phyloP scores from a whole-genome alignment of 2,797 vertebrate species.

The Onychomys arenicola region DNA sequence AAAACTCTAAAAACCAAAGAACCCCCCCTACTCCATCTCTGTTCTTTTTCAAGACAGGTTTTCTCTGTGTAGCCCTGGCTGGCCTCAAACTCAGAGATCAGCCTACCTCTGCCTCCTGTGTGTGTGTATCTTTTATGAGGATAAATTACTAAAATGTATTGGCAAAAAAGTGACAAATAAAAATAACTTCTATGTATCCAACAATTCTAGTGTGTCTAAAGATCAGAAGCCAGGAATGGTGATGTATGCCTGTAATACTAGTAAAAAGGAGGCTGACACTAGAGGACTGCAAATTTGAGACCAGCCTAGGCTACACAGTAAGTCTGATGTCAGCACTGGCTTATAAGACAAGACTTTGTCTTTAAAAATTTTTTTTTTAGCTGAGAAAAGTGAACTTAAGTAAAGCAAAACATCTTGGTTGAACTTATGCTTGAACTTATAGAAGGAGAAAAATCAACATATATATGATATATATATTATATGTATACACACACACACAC shows the following conservation, averaged over 20 bases:
- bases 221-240: not conserved
- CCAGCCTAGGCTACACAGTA: not conserved
- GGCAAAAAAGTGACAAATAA: constrained; percentile 8
- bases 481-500: too few relatives aligned
- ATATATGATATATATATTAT: too few relatives aligned
- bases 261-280: not conserved
- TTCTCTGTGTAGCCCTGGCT: not conserved
- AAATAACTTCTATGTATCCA: not conserved
- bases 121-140: too few relatives aligned
- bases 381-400: constrained; percentile 1
- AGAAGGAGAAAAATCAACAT: not conserved
- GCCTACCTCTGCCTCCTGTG: too few relatives aligned
- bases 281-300: not conserved
- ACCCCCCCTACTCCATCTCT: not conserved
- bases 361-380: not conserved
- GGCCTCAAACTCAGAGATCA: not conserved
- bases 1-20: not conserved
- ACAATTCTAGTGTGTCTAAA: constrained; percentile 23
- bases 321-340: not conserved
- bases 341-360: not conserved
- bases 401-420: not conserved
- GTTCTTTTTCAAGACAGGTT: not conserved
- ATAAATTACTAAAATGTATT: not conserved
- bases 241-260: not conserved
- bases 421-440: not conserved